Base-by-base conservation (phyloP, 2,888 invertebrate species). In the Sisyra nigra region DNA sequence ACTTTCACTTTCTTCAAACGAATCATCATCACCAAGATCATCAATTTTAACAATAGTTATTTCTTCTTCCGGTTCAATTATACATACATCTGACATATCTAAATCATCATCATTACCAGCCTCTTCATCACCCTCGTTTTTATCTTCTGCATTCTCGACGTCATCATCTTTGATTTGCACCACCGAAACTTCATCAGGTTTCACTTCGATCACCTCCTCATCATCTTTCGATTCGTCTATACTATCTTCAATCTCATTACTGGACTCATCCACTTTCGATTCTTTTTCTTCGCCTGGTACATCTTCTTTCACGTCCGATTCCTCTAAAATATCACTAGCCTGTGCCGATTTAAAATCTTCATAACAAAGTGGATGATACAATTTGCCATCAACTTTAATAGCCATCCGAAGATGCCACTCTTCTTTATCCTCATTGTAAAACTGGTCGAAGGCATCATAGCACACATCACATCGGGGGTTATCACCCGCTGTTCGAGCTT, bases 391-490 rank as follows among this genome's bases (percentile, higher is more conserved):
- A 29, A 81, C 76, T 5, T 75, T 69, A 14, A 86, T 68, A 0
- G 94, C 89, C 57, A 88, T 83, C 48, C 81, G 66, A 19, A 97
- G 69, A 57, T 93, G 89, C 98, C 98, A 99, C 58, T 92, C 94
- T 61, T 99, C 98, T 50, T 81, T 79, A 54, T 98, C 97, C 63
- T 97, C 92, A 60, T 94, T 86, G 67, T 87, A 98, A 67, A 89
- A 94, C 61, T 89, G 86, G 51, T 92, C 86, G 66, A 98, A 96
- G 49, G 72, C 71, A 66, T 98, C 97, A 10, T 82, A 80, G 63
- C 97, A 98, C 41, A 94, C 81, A 49, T 82, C 82, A 63, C 97
- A 97, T 35, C 67, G 61, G 41, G 74, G 72, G 53, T 77, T 71
- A 7, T 74, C 72, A 46, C 78, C 75, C 32, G 74, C 70, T 1